Percentiles rank a stretch among this genome's conserved stretches.
phyloP scores from a whole-genome alignment of 2,888 invertebrate genomes.

The Papilio gigon region DNA sequence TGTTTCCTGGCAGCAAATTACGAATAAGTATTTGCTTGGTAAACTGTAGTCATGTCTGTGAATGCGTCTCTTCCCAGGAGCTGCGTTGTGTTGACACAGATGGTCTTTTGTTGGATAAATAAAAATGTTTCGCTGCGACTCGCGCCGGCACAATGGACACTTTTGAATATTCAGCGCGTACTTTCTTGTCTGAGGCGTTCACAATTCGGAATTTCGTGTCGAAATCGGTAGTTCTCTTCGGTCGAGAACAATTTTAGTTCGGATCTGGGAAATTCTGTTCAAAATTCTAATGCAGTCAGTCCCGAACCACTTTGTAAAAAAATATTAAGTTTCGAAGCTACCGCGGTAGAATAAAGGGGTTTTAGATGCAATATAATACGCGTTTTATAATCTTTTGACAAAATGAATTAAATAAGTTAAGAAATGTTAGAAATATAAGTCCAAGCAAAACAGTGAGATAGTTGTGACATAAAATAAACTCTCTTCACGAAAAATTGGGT shows the following conservation, averaged over 20 bases:
- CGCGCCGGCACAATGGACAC: constrained; percentile 45
- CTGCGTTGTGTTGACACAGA: constrained; percentile 66
- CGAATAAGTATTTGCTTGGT: neutral
- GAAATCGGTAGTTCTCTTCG: constrained; percentile 30
- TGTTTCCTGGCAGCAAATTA: neutral
- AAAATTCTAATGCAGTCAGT: neutral
- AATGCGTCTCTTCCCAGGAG: constrained; percentile 33
- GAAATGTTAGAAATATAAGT: neutral
- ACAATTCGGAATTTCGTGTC: constrained; percentile 60
- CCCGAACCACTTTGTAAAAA: neutral
- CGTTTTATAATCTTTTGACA: too few species aligned
- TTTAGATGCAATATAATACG: too few species aligned
- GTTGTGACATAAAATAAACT: neutral
- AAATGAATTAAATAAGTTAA: too few species aligned
- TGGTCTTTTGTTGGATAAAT: constrained; percentile 60
- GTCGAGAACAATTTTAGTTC: neutral
- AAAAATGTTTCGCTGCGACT: constrained; percentile 60
- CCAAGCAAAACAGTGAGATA: neutral
- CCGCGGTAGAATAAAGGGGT: too few species aligned
- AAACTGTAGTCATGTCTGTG: neutral
- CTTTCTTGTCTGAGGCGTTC: constrained; percentile 51
- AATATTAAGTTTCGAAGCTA: too few species aligned
- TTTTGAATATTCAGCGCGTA: constrained; percentile 62
- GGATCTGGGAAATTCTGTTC: neutral
- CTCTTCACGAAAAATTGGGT: neutral